phyloP scores from a whole-genome alignment of 1,140 invertebrate species.

The Mycetomoellerius zeteki region DNA sequence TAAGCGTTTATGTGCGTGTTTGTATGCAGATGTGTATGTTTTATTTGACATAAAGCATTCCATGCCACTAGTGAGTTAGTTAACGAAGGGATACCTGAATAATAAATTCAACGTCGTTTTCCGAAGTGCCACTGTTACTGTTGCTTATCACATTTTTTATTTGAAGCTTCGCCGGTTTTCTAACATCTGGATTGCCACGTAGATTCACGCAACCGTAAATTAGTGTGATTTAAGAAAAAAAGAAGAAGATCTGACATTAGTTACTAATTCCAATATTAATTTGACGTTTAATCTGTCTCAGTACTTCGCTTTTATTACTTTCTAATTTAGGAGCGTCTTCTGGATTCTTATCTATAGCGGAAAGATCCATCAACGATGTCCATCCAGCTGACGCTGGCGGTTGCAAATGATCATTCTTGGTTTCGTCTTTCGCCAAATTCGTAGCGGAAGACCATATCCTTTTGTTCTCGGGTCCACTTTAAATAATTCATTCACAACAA shows the following conservation, averaged over 20 bases:
- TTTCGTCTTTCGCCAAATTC: slow-evolving; percentile 85
- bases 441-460: slow-evolving; percentile 88
- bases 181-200: slow-evolving; percentile 45
- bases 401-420: slow-evolving; percentile 49
- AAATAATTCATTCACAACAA: slow-evolving; percentile 24
- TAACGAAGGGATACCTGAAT: slow-evolving; percentile 79
- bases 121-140: slow-evolving; percentile 76
- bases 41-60: slow-evolving; percentile 45
- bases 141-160: slow-evolving; percentile 85
- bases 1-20: not conserved
- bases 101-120: slow-evolving; percentile 85
- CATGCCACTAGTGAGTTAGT: slow-evolving; percentile 42
- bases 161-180: slow-evolving; percentile 81
- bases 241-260: not conserved
- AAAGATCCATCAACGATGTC: slow-evolving; percentile 73
- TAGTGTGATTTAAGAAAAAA: slow-evolving; percentile 16
- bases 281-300: slow-evolving; percentile 38
- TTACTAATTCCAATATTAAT: slow-evolving; percentile 53
- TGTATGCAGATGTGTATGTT: not conserved
- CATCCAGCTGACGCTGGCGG: slow-evolving; percentile 51
- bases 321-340: slow-evolving; percentile 56
- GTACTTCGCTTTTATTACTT: slow-evolving; percentile 44
- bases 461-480: slow-evolving; percentile 71
- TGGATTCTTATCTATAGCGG: slow-evolving; percentile 67
- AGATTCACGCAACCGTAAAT: not conserved